Conservation (phyloP, 2,888 invertebrate species). For the Marasmarcha lunaedactyla region DNA sequence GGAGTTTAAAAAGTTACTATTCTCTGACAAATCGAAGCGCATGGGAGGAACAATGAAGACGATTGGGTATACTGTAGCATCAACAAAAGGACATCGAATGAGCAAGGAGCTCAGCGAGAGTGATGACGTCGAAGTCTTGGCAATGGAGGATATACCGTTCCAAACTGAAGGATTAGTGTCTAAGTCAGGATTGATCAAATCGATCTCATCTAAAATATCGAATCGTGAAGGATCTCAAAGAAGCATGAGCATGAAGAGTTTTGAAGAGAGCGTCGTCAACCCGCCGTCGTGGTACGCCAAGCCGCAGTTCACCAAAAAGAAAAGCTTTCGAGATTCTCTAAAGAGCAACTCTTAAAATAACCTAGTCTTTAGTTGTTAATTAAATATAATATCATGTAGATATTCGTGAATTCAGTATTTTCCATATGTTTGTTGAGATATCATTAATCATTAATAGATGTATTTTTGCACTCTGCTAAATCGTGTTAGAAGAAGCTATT, state of each 20-base stretch:
- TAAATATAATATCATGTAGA: too few species aligned
- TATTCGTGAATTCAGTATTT: too few species aligned
- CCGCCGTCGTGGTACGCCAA: slow-evolving; percentile 67
- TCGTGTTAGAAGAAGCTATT: too few species aligned
- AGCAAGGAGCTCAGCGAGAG: slow-evolving; percentile 57
- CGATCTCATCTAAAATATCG: slow-evolving; percentile 39
- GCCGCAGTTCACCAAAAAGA: slow-evolving; percentile 62
- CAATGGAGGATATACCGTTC: slow-evolving; percentile 62
- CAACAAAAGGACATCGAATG: slow-evolving; percentile 35
- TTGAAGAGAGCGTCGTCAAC: slow-evolving; percentile 40
- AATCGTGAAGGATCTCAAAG: slow-evolving; percentile 40
- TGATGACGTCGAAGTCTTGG: slow-evolving; percentile 58
- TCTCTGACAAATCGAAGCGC: slow-evolving; percentile 43
- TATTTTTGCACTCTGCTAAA: too few species aligned
- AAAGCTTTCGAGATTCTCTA: slow-evolving; percentile 51
- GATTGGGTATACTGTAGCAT: slow-evolving; percentile 37
- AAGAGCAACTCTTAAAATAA: slow-evolving; percentile 20
- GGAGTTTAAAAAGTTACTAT: slow-evolving; percentile 65
- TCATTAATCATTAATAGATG: too few species aligned
- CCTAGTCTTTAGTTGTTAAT: too few species aligned
- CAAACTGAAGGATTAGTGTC: slow-evolving; percentile 22
- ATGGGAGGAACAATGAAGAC: slow-evolving; percentile 48
- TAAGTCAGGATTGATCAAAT: slow-evolving; percentile 25
- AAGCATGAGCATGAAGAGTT: slow-evolving; percentile 48
- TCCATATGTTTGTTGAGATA: too few species aligned